Evolutionary conservation across 2,113 vertebrate genomes (phyloP).

Genomic region (Lamprologus callipterus): DNA sequence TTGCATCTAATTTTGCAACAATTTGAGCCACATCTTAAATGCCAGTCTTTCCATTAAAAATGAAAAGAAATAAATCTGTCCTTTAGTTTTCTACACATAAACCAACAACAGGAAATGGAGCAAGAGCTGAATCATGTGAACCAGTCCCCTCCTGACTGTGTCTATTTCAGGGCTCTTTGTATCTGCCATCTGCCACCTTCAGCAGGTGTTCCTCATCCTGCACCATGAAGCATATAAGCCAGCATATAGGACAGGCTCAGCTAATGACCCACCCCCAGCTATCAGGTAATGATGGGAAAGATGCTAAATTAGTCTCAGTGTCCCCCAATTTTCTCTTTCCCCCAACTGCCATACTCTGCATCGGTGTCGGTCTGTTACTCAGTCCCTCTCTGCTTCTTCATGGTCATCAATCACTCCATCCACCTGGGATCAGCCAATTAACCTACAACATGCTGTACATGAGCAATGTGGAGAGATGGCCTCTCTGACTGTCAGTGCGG

Average conservation of each 20-base stretch:
- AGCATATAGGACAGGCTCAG: neutral
- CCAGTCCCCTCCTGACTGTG: neutral
- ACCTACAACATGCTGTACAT: neutral
- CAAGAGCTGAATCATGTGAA: neutral
- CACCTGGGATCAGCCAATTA: conserved; percentile 20
- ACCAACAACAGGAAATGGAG: neutral
- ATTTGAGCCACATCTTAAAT: neutral
- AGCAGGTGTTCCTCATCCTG: conserved; percentile 38
- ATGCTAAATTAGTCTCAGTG: neutral
- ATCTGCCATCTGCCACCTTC: conserved; percentile 37
- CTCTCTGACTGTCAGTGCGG: neutral
- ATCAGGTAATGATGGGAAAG: conserved; percentile 21
- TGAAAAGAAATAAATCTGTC: neutral
- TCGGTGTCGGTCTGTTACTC: neutral
- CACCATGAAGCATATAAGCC: neutral
- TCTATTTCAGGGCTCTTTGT: conserved; percentile 25
- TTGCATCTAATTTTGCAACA: neutral
- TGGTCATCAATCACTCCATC: neutral
- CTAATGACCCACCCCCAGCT: conserved; percentile 19
- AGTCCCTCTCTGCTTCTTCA: neutral
- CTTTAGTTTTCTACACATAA: neutral
- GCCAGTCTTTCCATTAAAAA: neutral
- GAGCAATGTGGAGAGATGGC: neutral
- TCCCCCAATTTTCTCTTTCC: neutral
- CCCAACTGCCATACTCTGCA: neutral